Evolutionary conservation across 2,113 vertebrate genomes (phyloP).

Genomic region (Carassius gibelio): DNA sequence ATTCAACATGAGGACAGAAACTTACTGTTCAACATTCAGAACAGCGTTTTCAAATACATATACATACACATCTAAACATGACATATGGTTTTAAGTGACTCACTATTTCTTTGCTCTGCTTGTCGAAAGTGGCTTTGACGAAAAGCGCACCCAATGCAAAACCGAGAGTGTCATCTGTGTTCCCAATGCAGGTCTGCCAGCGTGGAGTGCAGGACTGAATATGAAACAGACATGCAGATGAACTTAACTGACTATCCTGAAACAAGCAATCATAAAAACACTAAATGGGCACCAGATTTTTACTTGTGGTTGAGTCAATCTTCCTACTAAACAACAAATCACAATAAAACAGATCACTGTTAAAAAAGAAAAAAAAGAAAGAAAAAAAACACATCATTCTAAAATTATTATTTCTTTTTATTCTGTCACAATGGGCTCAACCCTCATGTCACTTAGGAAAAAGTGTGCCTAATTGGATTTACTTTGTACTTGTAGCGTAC

Average conservation of each 20-base stretch:
- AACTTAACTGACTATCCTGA: background rate
- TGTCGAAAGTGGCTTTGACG: constrained; percentile 94
- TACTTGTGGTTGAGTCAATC: background rate
- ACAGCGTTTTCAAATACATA: background rate
- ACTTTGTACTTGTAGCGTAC: background rate
- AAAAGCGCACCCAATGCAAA: constrained; percentile 95
- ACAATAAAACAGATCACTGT: too few species aligned
- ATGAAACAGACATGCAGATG: background rate
- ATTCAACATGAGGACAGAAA: background rate
- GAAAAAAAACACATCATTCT: background rate
- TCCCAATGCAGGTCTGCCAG: constrained; percentile 97
- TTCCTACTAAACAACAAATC: background rate
- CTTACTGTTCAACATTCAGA: background rate
- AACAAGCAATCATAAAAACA: background rate
- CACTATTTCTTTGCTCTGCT: constrained; percentile 93
- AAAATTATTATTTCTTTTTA: background rate
- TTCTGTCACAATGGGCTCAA: too few species aligned
- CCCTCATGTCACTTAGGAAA: too few species aligned
- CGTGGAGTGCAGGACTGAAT: constrained; percentile 90
- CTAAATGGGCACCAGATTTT: background rate
- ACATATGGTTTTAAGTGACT: constrained; percentile 63
- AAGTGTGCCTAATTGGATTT: background rate
- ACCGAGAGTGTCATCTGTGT: constrained; percentile 93
- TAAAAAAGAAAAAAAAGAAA: background rate
- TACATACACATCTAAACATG: background rate